A percentile compares a stretch with the other conserved stretches of the same genome.
phyloP scores from a whole-genome alignment of 1,140 invertebrate genomes.

The Listronotus bonariensis region DNA sequence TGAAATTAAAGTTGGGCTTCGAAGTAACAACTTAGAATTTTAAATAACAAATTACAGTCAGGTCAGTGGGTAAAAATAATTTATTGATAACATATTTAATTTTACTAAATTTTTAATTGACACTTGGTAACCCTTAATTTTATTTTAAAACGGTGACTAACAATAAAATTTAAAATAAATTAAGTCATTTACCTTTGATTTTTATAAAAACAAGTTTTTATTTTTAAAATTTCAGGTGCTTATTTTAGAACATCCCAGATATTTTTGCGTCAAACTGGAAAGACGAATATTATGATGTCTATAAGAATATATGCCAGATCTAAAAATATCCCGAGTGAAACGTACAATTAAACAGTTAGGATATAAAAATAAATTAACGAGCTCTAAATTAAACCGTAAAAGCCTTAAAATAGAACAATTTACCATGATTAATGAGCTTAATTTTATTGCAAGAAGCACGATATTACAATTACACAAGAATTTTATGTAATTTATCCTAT shows the following conservation, averaged over 20 bases:
- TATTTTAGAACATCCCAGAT: slow-evolving; percentile 13
- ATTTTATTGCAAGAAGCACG: background rate
- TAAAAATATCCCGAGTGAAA: slow-evolving; percentile 13
- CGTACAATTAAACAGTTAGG: slow-evolving; percentile 15
- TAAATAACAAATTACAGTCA: no score
- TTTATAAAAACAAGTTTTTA: slow-evolving; percentile 6
- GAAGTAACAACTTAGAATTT: no score
- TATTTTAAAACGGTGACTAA: no score
- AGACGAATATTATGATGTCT: slow-evolving; percentile 15
- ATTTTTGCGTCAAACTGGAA: slow-evolving; percentile 8
- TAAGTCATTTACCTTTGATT: background rate
- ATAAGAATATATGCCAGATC: slow-evolving; percentile 15
- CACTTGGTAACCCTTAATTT: no score
- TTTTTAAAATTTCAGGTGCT: slow-evolving; percentile 9
- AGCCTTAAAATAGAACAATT: slow-evolving; percentile 32
- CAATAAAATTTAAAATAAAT: background rate
- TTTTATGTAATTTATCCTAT: slow-evolving; percentile 7
- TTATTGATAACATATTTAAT: no score
- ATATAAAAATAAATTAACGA: slow-evolving; percentile 32
- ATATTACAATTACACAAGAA: slow-evolving; percentile 4
- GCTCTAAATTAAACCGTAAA: slow-evolving; percentile 29
- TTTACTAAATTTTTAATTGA: no score
- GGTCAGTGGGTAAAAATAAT: no score
- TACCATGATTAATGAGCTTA: slow-evolving; percentile 19
- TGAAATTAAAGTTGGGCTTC: no score